phyloP scores from a whole-genome alignment of 2,113 vertebrate species.

The Chrysemys picta region DNA sequence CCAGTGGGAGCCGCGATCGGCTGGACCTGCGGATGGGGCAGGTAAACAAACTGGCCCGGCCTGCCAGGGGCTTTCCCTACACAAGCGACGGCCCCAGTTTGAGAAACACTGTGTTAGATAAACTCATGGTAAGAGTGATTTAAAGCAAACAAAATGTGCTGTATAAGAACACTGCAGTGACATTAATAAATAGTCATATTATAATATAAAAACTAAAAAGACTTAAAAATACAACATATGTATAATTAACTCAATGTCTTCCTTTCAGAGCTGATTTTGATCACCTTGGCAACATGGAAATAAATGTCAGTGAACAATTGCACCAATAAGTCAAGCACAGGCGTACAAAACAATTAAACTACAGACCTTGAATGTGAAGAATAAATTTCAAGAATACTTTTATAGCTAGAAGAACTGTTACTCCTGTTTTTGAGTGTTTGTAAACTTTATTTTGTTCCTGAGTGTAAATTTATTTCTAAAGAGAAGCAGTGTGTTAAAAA shows the following conservation, averaged over 20 bases:
- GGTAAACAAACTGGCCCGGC: too few relatives aligned
- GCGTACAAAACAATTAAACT: neutral
- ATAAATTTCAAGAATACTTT: neutral
- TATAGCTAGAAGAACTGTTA: neutral
- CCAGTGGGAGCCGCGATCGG: too few relatives aligned
- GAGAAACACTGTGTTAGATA: neutral
- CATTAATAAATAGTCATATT: rapidly evolving
- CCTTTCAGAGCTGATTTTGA: neutral
- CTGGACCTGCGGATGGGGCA: too few relatives aligned
- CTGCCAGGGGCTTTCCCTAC: too few relatives aligned
- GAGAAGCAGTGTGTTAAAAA: neutral
- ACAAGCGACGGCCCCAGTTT: too few relatives aligned
- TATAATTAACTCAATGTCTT: neutral
- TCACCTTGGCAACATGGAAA: neutral
- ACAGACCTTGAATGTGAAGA: neutral
- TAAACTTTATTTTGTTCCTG: neutral
- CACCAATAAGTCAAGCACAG: neutral
- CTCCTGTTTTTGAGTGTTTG: rapidly evolving
- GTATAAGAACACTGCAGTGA: neutral
- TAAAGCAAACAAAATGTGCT: neutral
- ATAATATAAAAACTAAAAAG: neutral
- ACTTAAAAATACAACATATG: neutral
- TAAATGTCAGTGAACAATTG: neutral
- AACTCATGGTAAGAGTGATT: neutral
- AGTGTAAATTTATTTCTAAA: neutral